These are phyloP conservation scores for Entomyzon cyanotis DNA, from an alignment of 2,113 vertebrate genomes.

Conservation along the genomic window DNA sequence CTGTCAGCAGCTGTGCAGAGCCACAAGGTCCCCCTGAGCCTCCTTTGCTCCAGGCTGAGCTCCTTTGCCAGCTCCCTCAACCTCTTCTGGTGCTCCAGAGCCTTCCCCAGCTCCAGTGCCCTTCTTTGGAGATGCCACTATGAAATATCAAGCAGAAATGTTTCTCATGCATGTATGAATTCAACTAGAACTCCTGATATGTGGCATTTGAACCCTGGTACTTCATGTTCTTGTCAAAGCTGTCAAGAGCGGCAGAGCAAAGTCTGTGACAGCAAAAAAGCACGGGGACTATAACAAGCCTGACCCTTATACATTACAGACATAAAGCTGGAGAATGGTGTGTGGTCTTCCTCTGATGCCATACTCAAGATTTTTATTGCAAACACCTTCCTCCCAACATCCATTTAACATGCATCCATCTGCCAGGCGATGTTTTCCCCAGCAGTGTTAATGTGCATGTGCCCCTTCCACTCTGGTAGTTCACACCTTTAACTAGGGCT, in stretches of 20 bases:
- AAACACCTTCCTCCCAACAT: constrained; percentile 65
- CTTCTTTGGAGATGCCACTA: background rate
- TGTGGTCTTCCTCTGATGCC: constrained; percentile 64
- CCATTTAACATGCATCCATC: constrained; percentile 57
- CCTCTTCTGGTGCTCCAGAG: background rate
- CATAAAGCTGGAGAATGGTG: constrained; percentile 28
- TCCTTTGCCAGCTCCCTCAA: background rate
- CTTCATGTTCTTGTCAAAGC: background rate
- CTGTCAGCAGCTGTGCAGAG: background rate
- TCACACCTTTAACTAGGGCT: constrained; percentile 65
- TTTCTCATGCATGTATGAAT: background rate
- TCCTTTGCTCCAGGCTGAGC: background rate
- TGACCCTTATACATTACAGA: background rate
- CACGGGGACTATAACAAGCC: background rate
- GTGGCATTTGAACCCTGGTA: background rate
- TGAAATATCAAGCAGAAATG: rapidly evolving
- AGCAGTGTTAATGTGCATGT: constrained; percentile 51
- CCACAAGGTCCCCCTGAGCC: rapidly evolving
- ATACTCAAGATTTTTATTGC: constrained; percentile 56
- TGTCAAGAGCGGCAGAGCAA: background rate
- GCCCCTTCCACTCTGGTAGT: constrained; percentile 56
- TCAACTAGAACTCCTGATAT: background rate
- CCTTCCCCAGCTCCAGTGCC: background rate
- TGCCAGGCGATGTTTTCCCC: constrained; percentile 52
- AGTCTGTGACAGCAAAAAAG: background rate